Evolutionary conservation across 2,113 vertebrate genomes (phyloP), one percentile per base, ranked within the genome.

Genomic region (Pavo muticus): DNA sequence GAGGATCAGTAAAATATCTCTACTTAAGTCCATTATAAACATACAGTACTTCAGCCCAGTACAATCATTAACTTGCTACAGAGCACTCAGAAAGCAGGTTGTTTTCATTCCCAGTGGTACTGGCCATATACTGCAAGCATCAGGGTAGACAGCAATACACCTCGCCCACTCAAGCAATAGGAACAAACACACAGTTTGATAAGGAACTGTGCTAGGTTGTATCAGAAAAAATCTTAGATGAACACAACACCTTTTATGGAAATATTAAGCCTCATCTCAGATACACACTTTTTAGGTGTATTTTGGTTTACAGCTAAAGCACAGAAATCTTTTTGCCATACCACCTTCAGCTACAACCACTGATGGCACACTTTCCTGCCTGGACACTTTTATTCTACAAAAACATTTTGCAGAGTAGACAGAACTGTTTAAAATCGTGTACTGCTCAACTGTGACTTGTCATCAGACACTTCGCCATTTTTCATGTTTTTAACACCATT

Each of bases 351-450:
- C 82, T 89, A 87, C 42, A 86, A 68, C 52, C 27, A 60, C 25
- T 0, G 0, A 45, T 3, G 48, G 13, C 45, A 67, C 82, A 50
- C 54, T 73, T 68, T 64, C 63, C 65, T 72, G 63, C 13, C 77
- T 79, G 52, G 50, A 84, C 9, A 30, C 0, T 0, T 71, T 84
- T 75, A 74, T 78, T 83, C 75, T 87, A 37, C 2, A 32, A 24
- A 63, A 76, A 91, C 32, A 6, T 6, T 11, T 25, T 1, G 2
- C 23, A 52, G 57, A 67, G 32, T 5, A 82, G 32, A 76, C 35
- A 8, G 3, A 68, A 77, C 4, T 37, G 70, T 81, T 94, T 97
- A 98, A 92, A 98, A 98, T 32, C 94, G 90, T 6, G 98, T 98
- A 44, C 80, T 95, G 71, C 93, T 91, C 57, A 32, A 40, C 80